Percentiles rank a stretch among this genome's conserved stretches.
Conservation (phyloP, 1,140 invertebrate species). For the Megalopta genalis region DNA sequence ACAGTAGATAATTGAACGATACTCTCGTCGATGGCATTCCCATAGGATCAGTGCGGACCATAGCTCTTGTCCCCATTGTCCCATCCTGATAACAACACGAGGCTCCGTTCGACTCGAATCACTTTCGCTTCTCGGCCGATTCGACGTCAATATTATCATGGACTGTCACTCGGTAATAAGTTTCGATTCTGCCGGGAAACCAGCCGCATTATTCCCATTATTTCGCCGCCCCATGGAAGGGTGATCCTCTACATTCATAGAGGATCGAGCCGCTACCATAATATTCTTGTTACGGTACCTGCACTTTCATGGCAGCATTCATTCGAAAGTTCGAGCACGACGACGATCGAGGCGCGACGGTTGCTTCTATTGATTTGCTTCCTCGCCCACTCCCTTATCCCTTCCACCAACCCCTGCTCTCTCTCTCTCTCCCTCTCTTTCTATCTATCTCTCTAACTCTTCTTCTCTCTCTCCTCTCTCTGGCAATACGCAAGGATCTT, state of each 20-base stretch:
- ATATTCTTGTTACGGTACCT: background rate
- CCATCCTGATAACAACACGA: too few relatives aligned
- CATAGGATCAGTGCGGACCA: background rate
- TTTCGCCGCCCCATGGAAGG: background rate
- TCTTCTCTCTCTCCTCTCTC: background rate
- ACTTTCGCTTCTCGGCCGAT: background rate
- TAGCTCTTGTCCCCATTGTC: too few relatives aligned
- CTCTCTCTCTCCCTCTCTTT: background rate
- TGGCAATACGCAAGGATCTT: constrained; percentile 11
- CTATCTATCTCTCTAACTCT: too few relatives aligned
- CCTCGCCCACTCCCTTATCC: constrained; percentile 27
- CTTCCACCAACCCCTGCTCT: background rate
- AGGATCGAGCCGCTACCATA: background rate
- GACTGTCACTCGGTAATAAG: background rate
- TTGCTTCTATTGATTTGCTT: constrained; percentile 69
- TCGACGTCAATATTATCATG: background rate
- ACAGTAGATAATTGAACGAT: background rate
- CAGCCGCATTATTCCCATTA: too few relatives aligned
- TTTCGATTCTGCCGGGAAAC: background rate
- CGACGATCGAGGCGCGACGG: constrained; percentile 63
- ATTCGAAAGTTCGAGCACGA: constrained; percentile 54
- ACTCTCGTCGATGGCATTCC: background rate
- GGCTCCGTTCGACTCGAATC: background rate
- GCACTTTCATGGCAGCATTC: constrained; percentile 21
- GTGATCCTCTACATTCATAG: background rate